phyloP scores from a whole-genome alignment of 2,888 invertebrate genomes.

The Trissoscelio sp. region DNA sequence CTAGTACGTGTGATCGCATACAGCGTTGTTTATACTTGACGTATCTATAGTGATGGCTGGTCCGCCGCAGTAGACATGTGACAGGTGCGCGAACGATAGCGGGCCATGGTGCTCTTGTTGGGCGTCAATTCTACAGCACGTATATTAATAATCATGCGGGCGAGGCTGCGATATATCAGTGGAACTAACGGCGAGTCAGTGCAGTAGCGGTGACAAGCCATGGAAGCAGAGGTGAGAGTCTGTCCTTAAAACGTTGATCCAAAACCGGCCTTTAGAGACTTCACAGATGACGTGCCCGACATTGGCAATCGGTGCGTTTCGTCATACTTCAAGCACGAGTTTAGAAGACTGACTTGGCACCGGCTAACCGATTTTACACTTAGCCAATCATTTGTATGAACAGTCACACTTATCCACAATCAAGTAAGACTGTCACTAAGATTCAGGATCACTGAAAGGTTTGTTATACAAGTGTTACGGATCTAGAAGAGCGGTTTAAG shows the following conservation, averaged over 20 bases:
- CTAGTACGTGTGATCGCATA: conserved; percentile 6
- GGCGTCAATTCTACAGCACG: conserved; percentile 25
- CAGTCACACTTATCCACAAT: too few relatives aligned
- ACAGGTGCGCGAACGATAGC: conserved; percentile 57
- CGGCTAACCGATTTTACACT: conserved; percentile 32
- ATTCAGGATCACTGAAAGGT: too few relatives aligned
- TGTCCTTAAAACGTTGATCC: conserved; percentile 40
- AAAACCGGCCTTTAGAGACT: conserved; percentile 15
- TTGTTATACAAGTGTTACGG: too few relatives aligned
- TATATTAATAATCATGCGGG: conserved; percentile 51
- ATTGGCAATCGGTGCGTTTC: conserved; percentile 71
- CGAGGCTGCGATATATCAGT: conserved; percentile 28
- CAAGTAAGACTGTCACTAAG: background rate
- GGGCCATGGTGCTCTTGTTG: conserved; percentile 25
- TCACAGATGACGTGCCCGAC: conserved; percentile 67
- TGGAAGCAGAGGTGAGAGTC: conserved; percentile 79
- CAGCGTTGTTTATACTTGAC: conserved; percentile 47
- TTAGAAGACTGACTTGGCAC: conserved; percentile 66
- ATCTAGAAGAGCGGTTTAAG: too few relatives aligned
- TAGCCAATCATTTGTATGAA: conserved; percentile 32
- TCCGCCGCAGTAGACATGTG: conserved; percentile 58
- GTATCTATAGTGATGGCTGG: conserved; percentile 60
- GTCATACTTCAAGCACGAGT: conserved; percentile 62
- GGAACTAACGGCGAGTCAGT: conserved; percentile 15
- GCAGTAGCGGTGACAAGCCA: conserved; percentile 56